Evolutionary conservation across 2,113 vertebrate genomes (phyloP), one percentile per base, ranked within the genome.

Genomic region (Ascaphus truei): DNA sequence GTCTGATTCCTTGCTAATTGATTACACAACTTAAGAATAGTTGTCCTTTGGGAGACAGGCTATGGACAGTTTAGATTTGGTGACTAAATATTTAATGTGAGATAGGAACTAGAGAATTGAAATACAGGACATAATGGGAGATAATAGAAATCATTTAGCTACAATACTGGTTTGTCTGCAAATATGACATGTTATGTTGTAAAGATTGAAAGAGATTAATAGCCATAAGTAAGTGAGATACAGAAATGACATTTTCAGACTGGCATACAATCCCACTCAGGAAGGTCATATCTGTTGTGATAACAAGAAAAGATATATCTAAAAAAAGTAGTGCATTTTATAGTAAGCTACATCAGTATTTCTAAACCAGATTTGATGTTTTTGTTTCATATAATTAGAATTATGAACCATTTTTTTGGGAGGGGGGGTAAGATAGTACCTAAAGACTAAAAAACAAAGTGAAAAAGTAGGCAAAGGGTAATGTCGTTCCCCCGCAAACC

Each of bases 41-140:
- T 50, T 62, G 58, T 72, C 79, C 78, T 60, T 64, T 58, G 45
- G 47, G 77, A 75, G 64, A 58, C 20, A 3, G 78, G 77, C 71
- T 74, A 25, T 79, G 79, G 73, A 65, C 69, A 53, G 82, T 77
- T 83, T 80, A 77, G 80, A 62, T 20, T 52, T 39, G 66, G 50
- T 72, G 63, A 80, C 73, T 80, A 57, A 58, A 83, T 86, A 76
- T 84, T 87, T 69, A 71, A 75, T n/a, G 58, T 47, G 72, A 55
- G 57, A 12, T 71, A 79, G 76, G 73, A 78, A 80, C 81, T 82
- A 80, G 79, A 59, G 75, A 60, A 47, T 55, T 47, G 77, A 80
- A 81, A 72, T 62, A 75, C 75, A 75, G 71, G 60, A 53, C 1
- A 0, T 83, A 83, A 90, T 78, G 83, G 89, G 81, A 78, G 87